phyloP scores from a whole-genome alignment of 2,113 vertebrate species.

The Protobothrops flavoviridis region DNA sequence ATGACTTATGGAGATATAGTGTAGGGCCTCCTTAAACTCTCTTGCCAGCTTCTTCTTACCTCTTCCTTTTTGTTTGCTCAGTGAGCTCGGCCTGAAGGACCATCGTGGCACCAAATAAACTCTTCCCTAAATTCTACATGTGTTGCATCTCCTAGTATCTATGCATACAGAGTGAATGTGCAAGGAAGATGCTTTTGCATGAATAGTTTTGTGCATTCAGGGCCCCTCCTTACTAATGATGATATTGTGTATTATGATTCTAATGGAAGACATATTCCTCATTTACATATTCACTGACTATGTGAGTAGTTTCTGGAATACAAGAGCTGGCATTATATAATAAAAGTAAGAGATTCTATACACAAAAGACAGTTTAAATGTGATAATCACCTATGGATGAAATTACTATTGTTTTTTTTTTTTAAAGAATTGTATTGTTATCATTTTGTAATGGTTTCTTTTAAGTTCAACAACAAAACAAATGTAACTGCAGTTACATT shows the following conservation, averaged over 20 bases:
- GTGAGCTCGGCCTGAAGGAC: not conserved
- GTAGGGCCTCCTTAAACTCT: not conserved
- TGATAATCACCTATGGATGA: not conserved
- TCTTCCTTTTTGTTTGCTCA: not conserved
- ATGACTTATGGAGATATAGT: not conserved
- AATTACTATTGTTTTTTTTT: not conserved
- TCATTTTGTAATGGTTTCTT: not conserved
- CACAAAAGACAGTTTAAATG: not conserved
- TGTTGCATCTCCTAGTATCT: not conserved
- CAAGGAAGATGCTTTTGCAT: not conserved
- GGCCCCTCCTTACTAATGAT: not conserved
- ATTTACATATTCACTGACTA: not conserved
- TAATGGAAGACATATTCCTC: not conserved
- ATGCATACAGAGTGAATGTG: not conserved
- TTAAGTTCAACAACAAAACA: not conserved
- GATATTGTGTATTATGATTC: not conserved
- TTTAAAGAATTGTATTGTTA: not conserved
- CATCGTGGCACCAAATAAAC: not conserved
- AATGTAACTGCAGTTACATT: not conserved
- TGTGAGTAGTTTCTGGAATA: not conserved
- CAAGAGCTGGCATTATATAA: not conserved
- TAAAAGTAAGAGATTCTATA: not conserved
- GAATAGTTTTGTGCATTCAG: not conserved
- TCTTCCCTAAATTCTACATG: not conserved
- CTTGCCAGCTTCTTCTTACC: not conserved